A percentile compares a stretch with the other conserved stretches of the same genome.
phyloP scores from a whole-genome alignment of 2,113 vertebrate species.

The Ovis aries region DNA sequence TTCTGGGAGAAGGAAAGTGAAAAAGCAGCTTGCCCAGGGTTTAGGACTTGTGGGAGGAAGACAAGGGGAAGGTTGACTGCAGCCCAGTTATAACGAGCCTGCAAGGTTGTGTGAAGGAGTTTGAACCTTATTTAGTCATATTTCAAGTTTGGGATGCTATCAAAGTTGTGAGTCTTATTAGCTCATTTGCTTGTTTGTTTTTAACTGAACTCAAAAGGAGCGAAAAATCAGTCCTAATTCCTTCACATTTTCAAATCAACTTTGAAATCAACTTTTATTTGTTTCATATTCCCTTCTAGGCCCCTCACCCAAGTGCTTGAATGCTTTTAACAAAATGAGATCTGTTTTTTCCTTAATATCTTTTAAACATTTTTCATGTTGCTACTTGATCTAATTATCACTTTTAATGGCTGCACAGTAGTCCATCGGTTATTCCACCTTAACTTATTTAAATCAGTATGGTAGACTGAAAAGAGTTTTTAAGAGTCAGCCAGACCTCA shows the following conservation, averaged over 20 bases:
- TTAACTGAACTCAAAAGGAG: neutral
- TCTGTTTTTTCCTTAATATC: neutral
- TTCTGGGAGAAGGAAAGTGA: neutral
- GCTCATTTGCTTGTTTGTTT: neutral
- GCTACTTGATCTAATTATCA: slow-evolving; percentile 19
- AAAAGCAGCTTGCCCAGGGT: neutral
- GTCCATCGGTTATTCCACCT: neutral
- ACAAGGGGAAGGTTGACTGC: neutral
- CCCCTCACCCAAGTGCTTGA: neutral
- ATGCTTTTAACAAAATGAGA: neutral
- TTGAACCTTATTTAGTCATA: neutral
- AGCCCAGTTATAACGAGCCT: neutral
- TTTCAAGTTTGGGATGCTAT: neutral
- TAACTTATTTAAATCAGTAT: neutral
- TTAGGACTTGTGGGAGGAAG: neutral
- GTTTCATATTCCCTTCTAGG: neutral
- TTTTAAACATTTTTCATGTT: slow-evolving; percentile 33
- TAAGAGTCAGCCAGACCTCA: neutral
- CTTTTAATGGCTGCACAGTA: slow-evolving; percentile 6
- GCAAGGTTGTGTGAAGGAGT: neutral
- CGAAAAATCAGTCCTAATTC: neutral
- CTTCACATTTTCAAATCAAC: neutral
- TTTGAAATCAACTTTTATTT: neutral
- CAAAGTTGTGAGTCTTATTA: neutral
- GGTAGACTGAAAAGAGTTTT: neutral